phyloP scores from a whole-genome alignment of 2,888 invertebrate species.

The Cataglyphis cursor region DNA sequence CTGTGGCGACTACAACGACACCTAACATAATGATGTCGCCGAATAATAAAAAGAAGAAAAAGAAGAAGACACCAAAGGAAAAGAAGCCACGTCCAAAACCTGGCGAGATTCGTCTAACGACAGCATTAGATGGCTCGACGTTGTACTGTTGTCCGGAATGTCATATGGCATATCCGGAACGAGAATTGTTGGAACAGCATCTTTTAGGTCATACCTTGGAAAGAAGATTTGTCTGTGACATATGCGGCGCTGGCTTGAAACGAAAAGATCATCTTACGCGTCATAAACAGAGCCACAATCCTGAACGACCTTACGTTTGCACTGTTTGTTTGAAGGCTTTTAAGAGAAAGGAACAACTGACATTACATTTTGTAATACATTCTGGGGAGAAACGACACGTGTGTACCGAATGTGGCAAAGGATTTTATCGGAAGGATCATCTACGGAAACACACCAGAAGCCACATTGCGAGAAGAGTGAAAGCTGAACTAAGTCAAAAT shows the following conservation, averaged over 20 bases:
- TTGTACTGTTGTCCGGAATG: slow-evolving; percentile 95
- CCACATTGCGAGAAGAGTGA: slow-evolving; percentile 94
- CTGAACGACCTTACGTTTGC: slow-evolving; percentile 95
- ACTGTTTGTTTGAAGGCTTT: slow-evolving; percentile 95
- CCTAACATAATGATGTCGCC: slow-evolving; percentile 84
- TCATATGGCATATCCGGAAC: slow-evolving; percentile 96
- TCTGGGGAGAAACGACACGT: slow-evolving; percentile 95
- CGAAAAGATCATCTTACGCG: slow-evolving; percentile 95
- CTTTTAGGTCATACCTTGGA: slow-evolving; percentile 95
- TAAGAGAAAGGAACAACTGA: slow-evolving; percentile 95
- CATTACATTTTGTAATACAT: slow-evolving; percentile 95
- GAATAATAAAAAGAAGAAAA: slow-evolving; percentile 92
- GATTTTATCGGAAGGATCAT: slow-evolving; percentile 96
- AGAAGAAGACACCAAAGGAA: slow-evolving; percentile 92
- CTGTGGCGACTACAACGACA: slow-evolving; percentile 85
- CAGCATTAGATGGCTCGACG: slow-evolving; percentile 94
- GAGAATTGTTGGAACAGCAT: slow-evolving; percentile 94
- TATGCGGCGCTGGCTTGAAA: slow-evolving; percentile 95
- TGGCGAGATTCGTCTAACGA: slow-evolving; percentile 93
- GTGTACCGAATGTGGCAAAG: slow-evolving; percentile 96
- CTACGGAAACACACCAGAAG: slow-evolving; percentile 94
- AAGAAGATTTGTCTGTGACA: slow-evolving; percentile 94
- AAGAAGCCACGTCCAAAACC: slow-evolving; percentile 95
- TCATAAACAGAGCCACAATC: slow-evolving; percentile 96
- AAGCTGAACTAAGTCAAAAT: slow-evolving; percentile 94